Base-by-base conservation (phyloP, 37 sponge, comb jelly and placozoan genomes). In the Spongia lamella region DNA sequence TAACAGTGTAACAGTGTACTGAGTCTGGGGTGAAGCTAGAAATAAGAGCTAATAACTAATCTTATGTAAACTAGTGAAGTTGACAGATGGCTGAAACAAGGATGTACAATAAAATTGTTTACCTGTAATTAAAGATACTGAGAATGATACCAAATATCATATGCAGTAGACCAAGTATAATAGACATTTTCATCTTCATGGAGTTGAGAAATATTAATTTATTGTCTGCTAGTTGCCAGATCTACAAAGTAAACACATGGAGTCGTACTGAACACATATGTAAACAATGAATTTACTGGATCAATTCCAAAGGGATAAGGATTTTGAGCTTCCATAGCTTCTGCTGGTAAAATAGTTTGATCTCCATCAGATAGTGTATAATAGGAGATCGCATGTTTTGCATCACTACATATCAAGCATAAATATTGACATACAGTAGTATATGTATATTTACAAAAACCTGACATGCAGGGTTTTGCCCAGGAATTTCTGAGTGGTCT, bases 171-270 rank as follows among this genome's bases (percentile, higher is more conserved):
- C 93, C 93, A 3, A 92, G 47, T 39, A 92, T 77, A 30, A 92
- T 59, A 21, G 93, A 83, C 82, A 92, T 61, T 61, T 92, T 92
- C 93, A 92, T 92, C 61, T 92, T 92, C 83, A 76, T 88, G 29
- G 85, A 74, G 70, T 92, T 92, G 69, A 79, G 53, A 62, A 84
- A 84, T 27, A 81, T 36, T 40, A 92, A 79, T 70, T 83, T 82
- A 83, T 92, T 92, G 0, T 54, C 63, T 0, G 93, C 40, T 3
- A 92, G 14, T 20, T 81, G 82, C 93, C 93, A 92, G 26, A 92
- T 83, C 90, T 89, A 43, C 22, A 43, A 39, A 53, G 30, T 22
- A 0, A 20, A 70, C 1, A 78, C 14, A 47, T 34, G 38, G 3
- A n/a, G 1, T 25, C 19, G 15, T 50, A 5, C 22, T 9, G 9